A percentile compares a stretch with the other conserved stretches of the same genome.
Conservation (phyloP, 2,113 vertebrate genomes). For the Nyctereutes procyonoides region DNA sequence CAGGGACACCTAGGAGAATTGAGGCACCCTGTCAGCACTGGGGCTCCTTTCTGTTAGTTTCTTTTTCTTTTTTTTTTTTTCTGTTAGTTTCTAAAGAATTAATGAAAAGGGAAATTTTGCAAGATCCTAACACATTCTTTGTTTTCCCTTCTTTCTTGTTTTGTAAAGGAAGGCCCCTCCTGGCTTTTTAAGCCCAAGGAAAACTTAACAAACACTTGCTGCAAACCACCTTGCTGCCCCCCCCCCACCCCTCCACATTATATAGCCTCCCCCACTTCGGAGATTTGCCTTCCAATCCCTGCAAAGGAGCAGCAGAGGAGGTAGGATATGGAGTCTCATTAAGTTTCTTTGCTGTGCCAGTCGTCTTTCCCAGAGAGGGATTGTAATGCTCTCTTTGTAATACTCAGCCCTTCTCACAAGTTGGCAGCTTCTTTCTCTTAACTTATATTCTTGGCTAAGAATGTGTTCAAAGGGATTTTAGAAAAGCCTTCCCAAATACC, state of each 20-base stretch:
- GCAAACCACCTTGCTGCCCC: constrained; percentile 69
- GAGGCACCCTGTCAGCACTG: neutral
- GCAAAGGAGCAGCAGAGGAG: constrained; percentile 54
- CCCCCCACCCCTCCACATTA: neutral
- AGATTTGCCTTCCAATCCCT: constrained; percentile 60
- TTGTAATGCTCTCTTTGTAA: constrained; percentile 58
- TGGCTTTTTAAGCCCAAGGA: constrained; percentile 74
- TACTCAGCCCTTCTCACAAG: constrained; percentile 64
- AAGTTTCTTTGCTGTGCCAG: constrained; percentile 76
- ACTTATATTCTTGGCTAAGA: constrained; percentile 72
- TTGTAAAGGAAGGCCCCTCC: constrained; percentile 65
- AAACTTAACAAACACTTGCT: constrained; percentile 72
- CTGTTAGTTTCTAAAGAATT: constrained; percentile 8
- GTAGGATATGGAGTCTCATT: constrained; percentile 76
- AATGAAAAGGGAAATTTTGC: constrained; percentile 38
- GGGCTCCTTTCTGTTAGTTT: neutral
- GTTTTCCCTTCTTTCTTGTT: constrained; percentile 63
- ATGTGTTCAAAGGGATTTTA: constrained; percentile 78
- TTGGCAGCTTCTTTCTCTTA: constrained; percentile 73
- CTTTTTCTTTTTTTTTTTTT: neutral
- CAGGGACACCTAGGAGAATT: neutral
- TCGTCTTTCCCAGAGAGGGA: constrained; percentile 68
- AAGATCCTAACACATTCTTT: constrained; percentile 29
- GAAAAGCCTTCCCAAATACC: constrained; percentile 77
- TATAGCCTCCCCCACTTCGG: constrained; percentile 34